Conservation (phyloP, 1,140 invertebrate species). For the Caenorhabditis inopinata region DNA sequence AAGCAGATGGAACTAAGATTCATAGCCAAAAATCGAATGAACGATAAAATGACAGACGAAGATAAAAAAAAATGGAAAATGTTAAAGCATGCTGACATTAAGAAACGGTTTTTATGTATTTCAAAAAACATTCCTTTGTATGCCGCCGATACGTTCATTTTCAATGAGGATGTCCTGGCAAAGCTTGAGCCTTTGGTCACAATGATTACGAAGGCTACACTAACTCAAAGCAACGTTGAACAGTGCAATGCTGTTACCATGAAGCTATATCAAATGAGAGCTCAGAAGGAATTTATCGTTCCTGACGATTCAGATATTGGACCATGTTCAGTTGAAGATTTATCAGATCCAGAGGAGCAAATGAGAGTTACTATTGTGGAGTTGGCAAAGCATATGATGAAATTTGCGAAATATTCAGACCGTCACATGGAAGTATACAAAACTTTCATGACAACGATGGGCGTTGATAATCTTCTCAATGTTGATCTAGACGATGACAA, state of each 20-base stretch:
- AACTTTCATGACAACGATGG: background rate
- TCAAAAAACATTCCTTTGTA: background rate
- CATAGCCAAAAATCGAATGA: background rate
- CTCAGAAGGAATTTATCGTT: background rate
- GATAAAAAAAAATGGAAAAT: background rate
- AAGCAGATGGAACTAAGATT: background rate
- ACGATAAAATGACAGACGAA: background rate
- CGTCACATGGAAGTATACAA: background rate
- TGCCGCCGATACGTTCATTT: background rate
- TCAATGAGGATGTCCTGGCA: background rate
- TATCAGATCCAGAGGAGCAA: constrained; percentile 8
- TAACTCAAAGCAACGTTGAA: background rate
- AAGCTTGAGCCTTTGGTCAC: background rate
- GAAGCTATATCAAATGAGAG: background rate
- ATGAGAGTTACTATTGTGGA: background rate
- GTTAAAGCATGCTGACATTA: background rate
- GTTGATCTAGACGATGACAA: background rate
- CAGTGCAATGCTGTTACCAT: background rate
- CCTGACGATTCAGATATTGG: background rate
- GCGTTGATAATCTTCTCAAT: background rate
- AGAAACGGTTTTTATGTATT: background rate
- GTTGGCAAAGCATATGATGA: background rate
- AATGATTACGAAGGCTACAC: background rate
- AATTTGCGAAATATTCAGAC: background rate
- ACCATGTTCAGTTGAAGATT: background rate